Conservation (phyloP, 2,888 invertebrate genomes). For the Anthophora plumipes region DNA sequence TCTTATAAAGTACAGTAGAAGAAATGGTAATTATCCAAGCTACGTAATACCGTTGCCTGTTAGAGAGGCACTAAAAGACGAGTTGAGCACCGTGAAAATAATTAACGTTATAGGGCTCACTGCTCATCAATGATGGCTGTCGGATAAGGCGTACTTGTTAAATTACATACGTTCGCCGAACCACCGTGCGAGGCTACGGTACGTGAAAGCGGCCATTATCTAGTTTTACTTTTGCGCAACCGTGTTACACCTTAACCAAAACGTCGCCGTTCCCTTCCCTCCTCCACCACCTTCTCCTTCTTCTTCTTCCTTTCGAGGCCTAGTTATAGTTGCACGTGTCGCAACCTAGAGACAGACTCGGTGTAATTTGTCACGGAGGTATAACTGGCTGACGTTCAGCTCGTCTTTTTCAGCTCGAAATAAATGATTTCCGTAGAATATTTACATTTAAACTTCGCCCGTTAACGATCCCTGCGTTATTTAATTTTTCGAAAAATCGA, state of each 20-base stretch:
- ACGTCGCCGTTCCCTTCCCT: constrained; percentile 47
- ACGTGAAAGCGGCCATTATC: constrained; percentile 84
- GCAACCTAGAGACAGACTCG: not conserved
- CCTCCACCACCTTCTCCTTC: no score
- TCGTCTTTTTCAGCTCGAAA: no score
- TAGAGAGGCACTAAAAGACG: constrained; percentile 28
- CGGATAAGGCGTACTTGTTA: constrained; percentile 78
- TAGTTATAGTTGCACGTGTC: constrained; percentile 16
- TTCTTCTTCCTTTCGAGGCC: not conserved
- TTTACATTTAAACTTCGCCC: no score
- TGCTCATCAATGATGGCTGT: constrained; percentile 79
- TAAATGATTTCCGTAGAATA: no score
- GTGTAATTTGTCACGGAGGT: not conserved
- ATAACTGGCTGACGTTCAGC: not conserved
- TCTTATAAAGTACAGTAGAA: not conserved
- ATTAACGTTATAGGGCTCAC: constrained; percentile 83
- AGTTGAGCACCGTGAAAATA: constrained; percentile 81
- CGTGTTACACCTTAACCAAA: constrained; percentile 69
- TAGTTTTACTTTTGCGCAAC: constrained; percentile 78
- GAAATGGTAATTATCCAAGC: constrained; percentile 31
- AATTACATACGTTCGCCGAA: constrained; percentile 78
- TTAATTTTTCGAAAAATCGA: no score
- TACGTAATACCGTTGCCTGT: constrained; percentile 31
- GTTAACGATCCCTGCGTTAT: no score
- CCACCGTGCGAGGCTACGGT: constrained; percentile 77